Percentiles rank a stretch among this genome's conserved stretches.
These are phyloP conservation scores for Chymomyza costata DNA, from an alignment of 1,140 invertebrate genomes.

Conservation along the genomic window DNA sequence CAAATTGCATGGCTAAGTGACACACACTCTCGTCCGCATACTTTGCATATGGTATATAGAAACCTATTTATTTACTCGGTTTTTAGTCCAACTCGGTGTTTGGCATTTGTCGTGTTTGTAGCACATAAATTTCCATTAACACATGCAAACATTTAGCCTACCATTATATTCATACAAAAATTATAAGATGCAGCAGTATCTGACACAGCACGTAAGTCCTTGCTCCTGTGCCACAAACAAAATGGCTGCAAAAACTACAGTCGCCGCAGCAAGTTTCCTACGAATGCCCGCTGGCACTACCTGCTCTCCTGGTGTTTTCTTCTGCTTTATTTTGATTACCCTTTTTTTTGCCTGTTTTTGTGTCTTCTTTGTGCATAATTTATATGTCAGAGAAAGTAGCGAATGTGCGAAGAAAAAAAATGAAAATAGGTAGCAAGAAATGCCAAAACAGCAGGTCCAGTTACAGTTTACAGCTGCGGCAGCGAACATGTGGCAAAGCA, in stretches of 20 bases:
- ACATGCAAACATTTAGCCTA: slow-evolving; percentile 62
- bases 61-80: not conserved
- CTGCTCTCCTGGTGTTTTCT: no score
- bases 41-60: slow-evolving; percentile 5
- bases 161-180: slow-evolving; percentile 64
- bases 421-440: slow-evolving; percentile 3
- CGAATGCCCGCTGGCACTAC: no score
- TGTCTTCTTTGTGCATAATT: slow-evolving; percentile 65
- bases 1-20: slow-evolving; percentile 46
- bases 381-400: slow-evolving; percentile 51
- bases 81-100: not conserved
- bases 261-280: no score
- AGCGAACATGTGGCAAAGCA: slow-evolving; percentile 24
- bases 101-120: slow-evolving; percentile 34
- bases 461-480: slow-evolving; percentile 22
- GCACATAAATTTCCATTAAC: slow-evolving; percentile 68
- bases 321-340: no score
- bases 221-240: no score
- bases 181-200: slow-evolving; percentile 67
- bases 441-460: slow-evolving; percentile 22
- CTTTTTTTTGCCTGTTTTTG: slow-evolving; percentile 20
- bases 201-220: slow-evolving; percentile 7
- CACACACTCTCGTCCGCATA: no score
- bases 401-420: slow-evolving; percentile 14
- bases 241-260: not conserved